Evolutionary conservation across 2,888 invertebrate species (phyloP).

Genomic region (Drosophila nr. fundita): DNA sequence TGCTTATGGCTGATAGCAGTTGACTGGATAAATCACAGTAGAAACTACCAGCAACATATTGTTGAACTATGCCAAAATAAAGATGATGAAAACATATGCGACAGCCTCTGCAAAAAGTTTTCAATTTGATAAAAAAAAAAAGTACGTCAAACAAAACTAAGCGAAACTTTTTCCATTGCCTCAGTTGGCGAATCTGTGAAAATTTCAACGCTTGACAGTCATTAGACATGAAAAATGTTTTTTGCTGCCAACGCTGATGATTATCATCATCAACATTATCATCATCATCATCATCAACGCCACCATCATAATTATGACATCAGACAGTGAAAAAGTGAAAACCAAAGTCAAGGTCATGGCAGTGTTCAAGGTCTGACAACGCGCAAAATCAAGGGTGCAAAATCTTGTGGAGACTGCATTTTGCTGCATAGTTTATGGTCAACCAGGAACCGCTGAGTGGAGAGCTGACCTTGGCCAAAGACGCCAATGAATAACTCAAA

Average conservation of each 20-base stretch:
- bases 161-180: slow-evolving; percentile 33
- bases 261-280: slow-evolving; percentile 48
- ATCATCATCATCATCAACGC: slow-evolving; percentile 9
- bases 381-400: slow-evolving; percentile 40
- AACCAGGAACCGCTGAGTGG: slow-evolving; percentile 2
- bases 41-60: slow-evolving; percentile 22
- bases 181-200: slow-evolving; percentile 15
- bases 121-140: slow-evolving; percentile 33
- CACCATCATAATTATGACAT: slow-evolving; percentile 38
- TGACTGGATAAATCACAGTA: slow-evolving; percentile 32
- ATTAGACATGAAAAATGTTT: slow-evolving; percentile 65
- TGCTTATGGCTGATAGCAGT: neutral
- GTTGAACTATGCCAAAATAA: slow-evolving; percentile 16
- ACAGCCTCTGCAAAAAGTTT: slow-evolving; percentile 29
- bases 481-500: slow-evolving; percentile 47
- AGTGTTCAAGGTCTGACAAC: slow-evolving; percentile 23
- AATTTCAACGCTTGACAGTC: slow-evolving; percentile 66
- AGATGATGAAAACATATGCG: slow-evolving; percentile 37
- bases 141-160: slow-evolving; percentile 26
- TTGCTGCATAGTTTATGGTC: slow-evolving; percentile 58
- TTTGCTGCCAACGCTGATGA: slow-evolving; percentile 40
- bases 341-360: slow-evolving; percentile 39
- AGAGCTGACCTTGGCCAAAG: slow-evolving; percentile 48
- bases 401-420: slow-evolving; percentile 46
- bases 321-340: slow-evolving; percentile 23